These are phyloP conservation scores for Bradynema listronoti DNA, from an alignment of 1,140 invertebrate species.

Conservation along the genomic window DNA sequence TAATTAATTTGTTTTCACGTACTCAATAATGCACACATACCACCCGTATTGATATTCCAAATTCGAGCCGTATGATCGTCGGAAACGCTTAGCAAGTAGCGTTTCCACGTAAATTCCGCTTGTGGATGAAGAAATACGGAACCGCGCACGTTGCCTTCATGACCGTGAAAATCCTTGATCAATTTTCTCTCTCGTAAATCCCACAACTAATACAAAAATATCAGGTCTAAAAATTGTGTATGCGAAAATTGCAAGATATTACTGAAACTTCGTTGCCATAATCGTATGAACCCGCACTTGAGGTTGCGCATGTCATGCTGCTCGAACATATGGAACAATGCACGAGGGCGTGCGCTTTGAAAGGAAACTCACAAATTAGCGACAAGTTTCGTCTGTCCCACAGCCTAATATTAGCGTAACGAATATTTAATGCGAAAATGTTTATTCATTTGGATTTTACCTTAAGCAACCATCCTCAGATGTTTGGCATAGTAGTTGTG, in stretches of 20 bases:
- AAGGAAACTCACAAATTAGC: constrained; percentile 29
- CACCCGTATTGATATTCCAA: constrained; percentile 13
- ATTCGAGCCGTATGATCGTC: constrained; percentile 31
- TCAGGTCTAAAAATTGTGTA: neutral
- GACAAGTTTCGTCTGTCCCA: constrained; percentile 33
- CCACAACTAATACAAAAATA: constrained; percentile 30
- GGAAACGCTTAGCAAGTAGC: constrained; percentile 35
- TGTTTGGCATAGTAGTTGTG: constrained; percentile 31
- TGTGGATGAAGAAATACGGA: constrained; percentile 37
- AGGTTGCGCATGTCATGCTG: constrained; percentile 22
- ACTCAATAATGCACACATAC: neutral
- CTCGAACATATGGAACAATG: constrained; percentile 29
- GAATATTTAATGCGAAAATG: no score
- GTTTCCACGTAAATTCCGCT: constrained; percentile 40
- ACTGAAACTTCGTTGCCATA: constrained; percentile 35
- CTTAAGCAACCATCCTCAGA: constrained; percentile 33
- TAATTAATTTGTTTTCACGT: neutral
- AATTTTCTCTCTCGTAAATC: constrained; percentile 33
- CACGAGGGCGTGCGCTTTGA: constrained; percentile 13
- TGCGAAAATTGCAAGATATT: constrained; percentile 29
- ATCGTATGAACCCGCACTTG: constrained; percentile 25
- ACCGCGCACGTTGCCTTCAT: constrained; percentile 27
- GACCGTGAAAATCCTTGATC: constrained; percentile 36
- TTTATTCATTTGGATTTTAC: no score
- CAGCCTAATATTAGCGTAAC: constrained; percentile 18